Conservation (phyloP, 1,140 invertebrate genomes). For the Leptopilina clavipes region DNA sequence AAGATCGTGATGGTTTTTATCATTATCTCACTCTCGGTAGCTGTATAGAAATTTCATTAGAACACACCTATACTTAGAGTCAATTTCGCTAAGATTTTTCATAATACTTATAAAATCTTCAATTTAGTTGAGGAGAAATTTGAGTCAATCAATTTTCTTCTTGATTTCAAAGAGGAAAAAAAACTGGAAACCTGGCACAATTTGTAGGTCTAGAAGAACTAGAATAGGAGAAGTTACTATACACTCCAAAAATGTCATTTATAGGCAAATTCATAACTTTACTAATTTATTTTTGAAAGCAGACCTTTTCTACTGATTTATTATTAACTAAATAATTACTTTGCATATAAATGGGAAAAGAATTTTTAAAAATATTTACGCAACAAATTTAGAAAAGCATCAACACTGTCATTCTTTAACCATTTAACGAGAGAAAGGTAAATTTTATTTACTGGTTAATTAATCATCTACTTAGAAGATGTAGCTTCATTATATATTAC, state of each 20-base stretch:
- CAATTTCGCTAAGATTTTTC: neutral
- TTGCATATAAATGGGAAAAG: too few species aligned
- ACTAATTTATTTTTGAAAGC: too few species aligned
- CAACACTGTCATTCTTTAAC: neutral
- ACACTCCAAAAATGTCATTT: too few species aligned
- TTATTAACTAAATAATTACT: too few species aligned
- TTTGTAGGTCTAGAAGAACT: too few species aligned
- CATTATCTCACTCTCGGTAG: neutral
- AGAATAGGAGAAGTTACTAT: too few species aligned
- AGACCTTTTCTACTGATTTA: too few species aligned
- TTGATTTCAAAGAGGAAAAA: neutral
- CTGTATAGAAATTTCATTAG: neutral
- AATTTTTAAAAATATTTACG: neutral
- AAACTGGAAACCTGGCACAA: too few species aligned
- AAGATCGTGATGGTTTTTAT: neutral
- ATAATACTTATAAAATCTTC: neutral
- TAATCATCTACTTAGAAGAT: neutral
- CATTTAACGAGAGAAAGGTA: conserved; percentile 15
- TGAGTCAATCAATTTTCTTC: neutral
- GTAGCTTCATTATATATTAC: conserved; percentile 13
- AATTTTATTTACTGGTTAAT: conserved; percentile 1
- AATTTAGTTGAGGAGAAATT: conserved; percentile 5
- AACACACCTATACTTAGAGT: neutral
- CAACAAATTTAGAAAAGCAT: neutral
- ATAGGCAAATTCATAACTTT: too few species aligned